Evolutionary conservation across 2,797 vertebrate genomes (phyloP).

Genomic region (Sebastes taczanowskii): DNA sequence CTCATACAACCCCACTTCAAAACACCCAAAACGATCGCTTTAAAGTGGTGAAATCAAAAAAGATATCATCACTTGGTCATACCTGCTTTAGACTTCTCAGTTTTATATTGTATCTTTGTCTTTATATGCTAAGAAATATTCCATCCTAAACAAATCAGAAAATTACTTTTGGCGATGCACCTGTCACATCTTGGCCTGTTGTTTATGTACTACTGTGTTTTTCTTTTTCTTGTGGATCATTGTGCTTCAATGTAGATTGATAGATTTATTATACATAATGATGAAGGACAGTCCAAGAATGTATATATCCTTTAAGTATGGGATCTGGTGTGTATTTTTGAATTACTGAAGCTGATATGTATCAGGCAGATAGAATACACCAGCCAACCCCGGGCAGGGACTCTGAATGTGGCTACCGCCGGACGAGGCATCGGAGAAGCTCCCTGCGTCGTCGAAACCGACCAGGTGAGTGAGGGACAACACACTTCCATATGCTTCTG

Average conservation of each 20-base stretch:
- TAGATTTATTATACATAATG: too few relatives aligned
- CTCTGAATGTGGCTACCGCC: constrained; percentile 85
- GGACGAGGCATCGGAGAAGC: constrained; percentile 76
- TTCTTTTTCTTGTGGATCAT: too few relatives aligned
- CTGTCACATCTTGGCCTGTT: accelerated
- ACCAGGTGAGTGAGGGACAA: constrained; percentile 82
- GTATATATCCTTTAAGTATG: not conserved
- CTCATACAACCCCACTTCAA: too few relatives aligned
- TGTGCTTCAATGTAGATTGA: not conserved
- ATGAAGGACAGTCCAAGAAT: not conserved
- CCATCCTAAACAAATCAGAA: not conserved
- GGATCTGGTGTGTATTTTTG: constrained; percentile 33
- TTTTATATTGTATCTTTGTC: not conserved
- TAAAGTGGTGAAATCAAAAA: not conserved
- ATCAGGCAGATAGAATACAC: constrained; percentile 93
- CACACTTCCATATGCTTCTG: not conserved
- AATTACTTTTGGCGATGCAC: not conserved
- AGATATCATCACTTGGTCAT: too few relatives aligned
- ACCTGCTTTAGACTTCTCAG: not conserved
- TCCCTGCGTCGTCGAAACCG: constrained; percentile 83
- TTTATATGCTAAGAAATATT: not conserved
- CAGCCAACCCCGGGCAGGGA: constrained; percentile 86
- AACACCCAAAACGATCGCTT: not conserved
- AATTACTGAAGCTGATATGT: constrained; percentile 85
- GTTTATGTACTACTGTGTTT: not conserved